Evolutionary conservation across 2,888 invertebrate genomes (phyloP), one percentile per base, ranked within the genome.

Genomic region (Steinernema scapterisci): DNA sequence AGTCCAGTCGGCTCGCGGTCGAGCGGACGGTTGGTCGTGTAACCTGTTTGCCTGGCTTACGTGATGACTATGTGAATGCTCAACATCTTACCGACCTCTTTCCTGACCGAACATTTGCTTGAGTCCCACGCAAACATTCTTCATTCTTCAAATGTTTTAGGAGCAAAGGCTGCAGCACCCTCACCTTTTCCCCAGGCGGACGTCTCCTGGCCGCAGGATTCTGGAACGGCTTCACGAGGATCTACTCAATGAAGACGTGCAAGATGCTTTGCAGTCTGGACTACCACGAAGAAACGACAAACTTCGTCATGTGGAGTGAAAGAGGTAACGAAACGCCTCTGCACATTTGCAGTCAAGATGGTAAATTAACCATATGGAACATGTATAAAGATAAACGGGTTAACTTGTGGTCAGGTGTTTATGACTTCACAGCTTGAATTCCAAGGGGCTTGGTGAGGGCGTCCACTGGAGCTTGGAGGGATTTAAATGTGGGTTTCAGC

Each of bases 331-430:
- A 23, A 52, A 52, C 52, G 23, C 52, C 52, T 21, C 23, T 52
- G 6, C 52, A 21, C 11, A 23, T 52, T 21, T 52, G 52, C 23
- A 21, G 21, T 11, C 52, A 52, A 52, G 52, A 52, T 52, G 52
- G 52, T 21, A 52, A 52, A 21, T n/a, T 52, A 23, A 52, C 52
- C 16, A 52, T 52, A 21, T 52, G 52, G 52, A 23, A 23, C 21
- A 52, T 52, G 52, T 52, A 52, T 52, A 52, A 52, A 23, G 52
- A 52, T 52, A 52, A 48, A 48, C 48, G 48, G 48, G 3, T 48
- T 48, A 19, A 48, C 48, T 48, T 3, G 3, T 38, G 38, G 3
- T 38, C 9, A 6, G 3, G 38, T 38, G 38, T 38, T 38, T 38
- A 38, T 38, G 38, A 38, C 38, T 38, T 38, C 38, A 38, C 38